Percentiles rank a stretch among this genome's conserved stretches.
These are phyloP conservation scores for Serilophus lunatus DNA, from an alignment of 2,113 vertebrate genomes.

Conservation along the genomic window DNA sequence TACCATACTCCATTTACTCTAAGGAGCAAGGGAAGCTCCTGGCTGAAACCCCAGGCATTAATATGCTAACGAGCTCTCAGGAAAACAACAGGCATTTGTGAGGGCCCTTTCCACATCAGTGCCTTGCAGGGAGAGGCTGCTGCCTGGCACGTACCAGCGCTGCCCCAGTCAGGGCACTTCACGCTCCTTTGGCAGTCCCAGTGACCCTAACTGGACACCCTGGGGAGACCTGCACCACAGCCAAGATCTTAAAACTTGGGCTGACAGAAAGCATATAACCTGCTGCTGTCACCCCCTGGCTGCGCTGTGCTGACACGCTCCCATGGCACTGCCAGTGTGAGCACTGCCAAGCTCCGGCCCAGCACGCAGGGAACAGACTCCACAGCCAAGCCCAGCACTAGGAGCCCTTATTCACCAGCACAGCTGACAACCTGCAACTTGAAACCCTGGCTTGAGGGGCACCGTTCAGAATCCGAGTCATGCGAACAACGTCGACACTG, in stretches of 20 bases:
- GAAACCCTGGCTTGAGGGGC: neutral
- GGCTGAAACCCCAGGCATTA: neutral
- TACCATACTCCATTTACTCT: neutral
- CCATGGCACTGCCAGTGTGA: rapidly evolving
- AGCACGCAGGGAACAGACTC: neutral
- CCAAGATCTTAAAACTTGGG: neutral
- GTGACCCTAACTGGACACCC: neutral
- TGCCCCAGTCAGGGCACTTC: neutral
- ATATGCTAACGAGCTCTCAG: conserved; percentile 8
- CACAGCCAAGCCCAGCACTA: neutral
- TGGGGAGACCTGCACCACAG: neutral
- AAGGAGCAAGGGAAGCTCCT: neutral
- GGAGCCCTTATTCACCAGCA: neutral
- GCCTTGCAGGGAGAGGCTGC: neutral
- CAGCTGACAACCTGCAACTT: neutral
- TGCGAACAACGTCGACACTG: neutral
- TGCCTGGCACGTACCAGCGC: conserved; percentile 9
- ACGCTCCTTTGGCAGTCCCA: neutral
- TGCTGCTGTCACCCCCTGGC: neutral
- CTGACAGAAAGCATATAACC: rapidly evolving
- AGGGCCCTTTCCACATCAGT: neutral
- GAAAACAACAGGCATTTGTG: conserved; percentile 33
- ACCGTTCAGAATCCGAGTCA: neutral
- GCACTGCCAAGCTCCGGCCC: neutral
- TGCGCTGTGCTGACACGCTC: rapidly evolving